phyloP scores from a whole-genome alignment of 2,113 vertebrate species.

The Setophaga petechia region DNA sequence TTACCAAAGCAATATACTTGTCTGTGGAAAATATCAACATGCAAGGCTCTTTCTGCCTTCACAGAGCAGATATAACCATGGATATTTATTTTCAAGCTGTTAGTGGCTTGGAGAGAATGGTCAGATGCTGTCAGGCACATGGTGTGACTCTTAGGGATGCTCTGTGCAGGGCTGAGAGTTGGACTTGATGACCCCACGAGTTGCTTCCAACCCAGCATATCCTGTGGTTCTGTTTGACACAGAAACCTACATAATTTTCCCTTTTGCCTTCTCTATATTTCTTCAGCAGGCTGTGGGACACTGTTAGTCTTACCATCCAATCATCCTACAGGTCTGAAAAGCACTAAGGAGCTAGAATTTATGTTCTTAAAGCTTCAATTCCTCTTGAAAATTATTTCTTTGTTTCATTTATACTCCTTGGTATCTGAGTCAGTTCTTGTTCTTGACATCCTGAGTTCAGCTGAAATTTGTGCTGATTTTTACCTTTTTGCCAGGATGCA shows the following conservation, averaged over 20 bases:
- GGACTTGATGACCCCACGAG: accelerated
- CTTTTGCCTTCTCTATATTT: not conserved
- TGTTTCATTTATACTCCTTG: not conserved
- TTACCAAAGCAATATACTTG: not conserved
- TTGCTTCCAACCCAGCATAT: not conserved
- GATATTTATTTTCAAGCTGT: not conserved
- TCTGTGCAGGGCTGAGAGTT: not conserved
- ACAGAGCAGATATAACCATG: not conserved
- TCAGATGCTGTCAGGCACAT: not conserved
- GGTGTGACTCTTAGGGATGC: not conserved
- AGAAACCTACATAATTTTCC: not conserved
- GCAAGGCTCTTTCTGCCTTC: not conserved
- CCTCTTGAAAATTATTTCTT: not conserved
- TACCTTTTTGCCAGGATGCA: not conserved
- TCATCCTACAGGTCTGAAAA: not conserved
- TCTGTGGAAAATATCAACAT: not conserved
- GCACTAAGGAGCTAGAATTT: not conserved
- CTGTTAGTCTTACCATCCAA: not conserved
- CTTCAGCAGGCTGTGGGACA: not conserved
- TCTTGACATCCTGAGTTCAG: not conserved
- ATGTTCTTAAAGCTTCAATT: not conserved
- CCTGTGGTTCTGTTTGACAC: not conserved
- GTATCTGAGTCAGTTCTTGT: not conserved
- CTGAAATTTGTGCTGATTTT: not conserved
- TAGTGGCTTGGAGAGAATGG: not conserved